Evolutionary conservation across 1,140 invertebrate species (phyloP).

Genomic region (Papilio polytes): DNA sequence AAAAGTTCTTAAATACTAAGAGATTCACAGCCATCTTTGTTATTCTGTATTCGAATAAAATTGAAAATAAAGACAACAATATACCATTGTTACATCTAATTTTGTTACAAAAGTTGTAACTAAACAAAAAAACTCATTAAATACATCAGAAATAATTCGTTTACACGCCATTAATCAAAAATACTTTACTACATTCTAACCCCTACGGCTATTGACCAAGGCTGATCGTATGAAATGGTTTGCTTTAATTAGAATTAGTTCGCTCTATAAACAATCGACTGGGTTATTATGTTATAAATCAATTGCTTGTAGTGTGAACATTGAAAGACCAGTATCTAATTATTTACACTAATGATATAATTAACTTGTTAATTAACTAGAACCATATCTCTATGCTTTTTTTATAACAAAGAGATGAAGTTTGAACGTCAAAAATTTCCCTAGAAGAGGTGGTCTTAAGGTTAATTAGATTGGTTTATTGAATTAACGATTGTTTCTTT

Average conservation of each 20-base stretch:
- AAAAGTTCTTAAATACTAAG: not conserved
- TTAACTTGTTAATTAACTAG: not conserved
- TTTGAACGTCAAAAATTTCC: too few species aligned
- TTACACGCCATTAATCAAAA: not conserved
- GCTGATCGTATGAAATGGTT: not conserved
- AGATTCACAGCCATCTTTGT: not conserved
- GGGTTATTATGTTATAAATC: conserved; percentile 1
- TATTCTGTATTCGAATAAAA: too few species aligned
- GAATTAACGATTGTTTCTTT: too few species aligned
- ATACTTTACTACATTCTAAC: not conserved
- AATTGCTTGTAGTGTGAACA: not conserved
- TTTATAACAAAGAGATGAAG: too few species aligned
- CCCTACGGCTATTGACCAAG: conserved; percentile 14
- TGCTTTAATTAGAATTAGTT: not conserved
- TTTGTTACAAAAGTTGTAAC: not conserved
- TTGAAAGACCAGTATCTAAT: not conserved
- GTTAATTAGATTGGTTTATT: too few species aligned
- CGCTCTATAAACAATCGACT: not conserved
- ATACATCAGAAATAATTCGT: not conserved
- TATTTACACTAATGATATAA: not conserved
- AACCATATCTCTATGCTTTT: not conserved
- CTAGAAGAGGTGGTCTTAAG: too few species aligned
- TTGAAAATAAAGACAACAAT: too few species aligned
- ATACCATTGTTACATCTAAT: too few species aligned
- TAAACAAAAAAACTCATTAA: conserved; percentile 8